Conservation (phyloP, 2,888 invertebrate species). For the Belgica antarctica region DNA sequence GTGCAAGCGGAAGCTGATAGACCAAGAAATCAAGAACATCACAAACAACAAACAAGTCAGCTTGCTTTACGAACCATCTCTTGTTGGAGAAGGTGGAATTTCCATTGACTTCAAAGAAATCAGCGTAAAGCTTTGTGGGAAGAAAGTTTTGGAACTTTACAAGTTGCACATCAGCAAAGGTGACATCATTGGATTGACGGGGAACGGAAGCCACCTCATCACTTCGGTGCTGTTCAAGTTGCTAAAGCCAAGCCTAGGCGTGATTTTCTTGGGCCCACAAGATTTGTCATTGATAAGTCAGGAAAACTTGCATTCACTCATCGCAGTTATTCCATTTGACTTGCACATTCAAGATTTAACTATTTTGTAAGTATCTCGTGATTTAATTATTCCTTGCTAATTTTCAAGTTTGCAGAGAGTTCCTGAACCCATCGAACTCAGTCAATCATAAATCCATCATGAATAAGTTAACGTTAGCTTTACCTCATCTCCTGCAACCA, state of each 20-base stretch:
- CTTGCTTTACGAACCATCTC: constrained; percentile 22
- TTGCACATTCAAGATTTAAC: constrained; percentile 25
- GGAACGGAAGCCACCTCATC: constrained; percentile 32
- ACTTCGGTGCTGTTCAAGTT: constrained; percentile 29
- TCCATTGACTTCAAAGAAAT: constrained; percentile 39
- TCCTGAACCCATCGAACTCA: constrained; percentile 32
- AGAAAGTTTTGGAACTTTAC: constrained; percentile 24
- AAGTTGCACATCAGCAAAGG: constrained; percentile 33
- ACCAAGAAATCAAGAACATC: constrained; percentile 25
- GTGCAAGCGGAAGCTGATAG: not conserved
- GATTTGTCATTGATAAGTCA: constrained; percentile 26
- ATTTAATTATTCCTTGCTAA: not conserved
- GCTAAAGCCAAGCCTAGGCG: constrained; percentile 3
- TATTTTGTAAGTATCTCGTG: constrained; percentile 40
- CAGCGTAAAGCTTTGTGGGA: constrained; percentile 30
- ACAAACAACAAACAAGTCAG: constrained; percentile 20
- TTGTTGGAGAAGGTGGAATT: constrained; percentile 1
- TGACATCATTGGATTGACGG: constrained; percentile 35
- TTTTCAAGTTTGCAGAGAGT: constrained; percentile 25
- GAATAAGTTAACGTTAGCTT: constrained; percentile 2
- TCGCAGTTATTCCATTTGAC: constrained; percentile 34
- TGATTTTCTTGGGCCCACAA: not conserved
- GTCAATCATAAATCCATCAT: constrained; percentile 21
- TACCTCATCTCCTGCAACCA: constrained; percentile 33
- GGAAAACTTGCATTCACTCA: not conserved